Percentiles rank a stretch among this genome's conserved stretches.
Conservation (phyloP, 2,888 invertebrate genomes). For the Tillus elongatus region DNA sequence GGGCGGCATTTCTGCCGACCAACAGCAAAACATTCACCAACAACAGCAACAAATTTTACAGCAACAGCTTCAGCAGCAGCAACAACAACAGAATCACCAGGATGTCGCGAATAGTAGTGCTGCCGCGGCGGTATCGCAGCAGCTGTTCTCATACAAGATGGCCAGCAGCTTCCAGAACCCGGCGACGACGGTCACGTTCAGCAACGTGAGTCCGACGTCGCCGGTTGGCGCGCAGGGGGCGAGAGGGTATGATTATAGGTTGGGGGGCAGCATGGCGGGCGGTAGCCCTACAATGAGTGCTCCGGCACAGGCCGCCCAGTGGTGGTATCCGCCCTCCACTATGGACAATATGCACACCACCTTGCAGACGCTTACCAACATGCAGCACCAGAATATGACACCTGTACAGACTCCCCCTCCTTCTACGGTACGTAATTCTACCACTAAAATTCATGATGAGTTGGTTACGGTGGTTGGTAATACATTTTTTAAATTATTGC, state of each 20-base stretch:
- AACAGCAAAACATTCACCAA: conserved; percentile 38
- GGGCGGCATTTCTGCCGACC: conserved; percentile 45
- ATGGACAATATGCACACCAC: conserved; percentile 53
- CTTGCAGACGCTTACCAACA: conserved; percentile 41
- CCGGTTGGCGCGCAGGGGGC: conserved; percentile 47
- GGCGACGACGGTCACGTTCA: conserved; percentile 56
- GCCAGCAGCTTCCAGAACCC: conserved; percentile 71
- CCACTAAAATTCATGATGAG: too few species aligned
- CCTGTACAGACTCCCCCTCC: conserved; percentile 41
- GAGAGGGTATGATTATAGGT: conserved; percentile 63
- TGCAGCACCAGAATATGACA: conserved; percentile 35
- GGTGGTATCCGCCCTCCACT: conserved; percentile 65
- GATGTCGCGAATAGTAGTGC: conserved; percentile 50
- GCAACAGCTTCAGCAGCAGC: conserved; percentile 42
- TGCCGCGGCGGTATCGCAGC: conserved; percentile 51
- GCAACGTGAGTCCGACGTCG: conserved; percentile 52
- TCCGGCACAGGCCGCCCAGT: conserved; percentile 50
- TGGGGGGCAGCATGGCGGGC: conserved; percentile 51
- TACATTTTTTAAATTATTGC: conserved; percentile 16
- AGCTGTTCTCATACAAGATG: conserved; percentile 79
- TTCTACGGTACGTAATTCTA: conserved; percentile 36
- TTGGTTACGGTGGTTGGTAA: too few species aligned
- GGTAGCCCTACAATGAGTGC: conserved; percentile 39
- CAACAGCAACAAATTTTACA: conserved; percentile 41
- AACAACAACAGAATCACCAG: conserved; percentile 43